Percentiles rank a stretch among this genome's conserved stretches.
These are phyloP conservation scores for Syrrhaptes paradoxus DNA, from an alignment of 2,113 vertebrate species.

Conservation along the genomic window DNA sequence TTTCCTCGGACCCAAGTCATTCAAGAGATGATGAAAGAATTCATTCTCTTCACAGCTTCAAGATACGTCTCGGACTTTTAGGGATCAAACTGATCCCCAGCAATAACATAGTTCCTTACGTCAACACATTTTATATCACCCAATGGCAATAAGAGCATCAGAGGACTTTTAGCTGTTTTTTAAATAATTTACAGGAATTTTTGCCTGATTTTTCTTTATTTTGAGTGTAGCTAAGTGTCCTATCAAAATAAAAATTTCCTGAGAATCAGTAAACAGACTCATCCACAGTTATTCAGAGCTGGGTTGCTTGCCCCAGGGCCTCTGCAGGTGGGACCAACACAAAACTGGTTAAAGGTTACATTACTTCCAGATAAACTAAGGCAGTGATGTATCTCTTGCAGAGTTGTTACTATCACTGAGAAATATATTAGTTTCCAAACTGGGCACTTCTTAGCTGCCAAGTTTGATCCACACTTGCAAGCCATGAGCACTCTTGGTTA, in stretches of 20 bases:
- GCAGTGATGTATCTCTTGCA: not conserved
- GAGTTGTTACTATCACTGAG: not conserved
- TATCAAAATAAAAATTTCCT: not conserved
- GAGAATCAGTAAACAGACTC: not conserved
- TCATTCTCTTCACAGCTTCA: constrained; percentile 54
- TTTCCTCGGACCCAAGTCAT: not conserved
- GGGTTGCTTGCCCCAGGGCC: not conserved
- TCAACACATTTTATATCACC: constrained; percentile 50
- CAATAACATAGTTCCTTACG: constrained; percentile 56
- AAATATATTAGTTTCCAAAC: not conserved
- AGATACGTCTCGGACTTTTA: constrained; percentile 51
- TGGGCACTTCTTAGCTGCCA: not conserved
- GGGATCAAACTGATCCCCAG: constrained; percentile 59
- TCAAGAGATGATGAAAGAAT: constrained; percentile 16
- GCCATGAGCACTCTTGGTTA: not conserved
- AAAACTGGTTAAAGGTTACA: not conserved
- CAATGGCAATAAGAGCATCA: constrained; percentile 39
- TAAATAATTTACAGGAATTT: constrained; percentile 21
- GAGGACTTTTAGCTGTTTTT: constrained; percentile 47
- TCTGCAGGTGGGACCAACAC: not conserved
- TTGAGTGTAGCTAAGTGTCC: not conserved
- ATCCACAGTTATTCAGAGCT: not conserved
- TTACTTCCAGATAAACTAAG: not conserved
- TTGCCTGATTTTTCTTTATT: not conserved
- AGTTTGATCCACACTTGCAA: not conserved